Base-by-base conservation (phyloP, 2,888 invertebrate species). In the Sicus ferrugineus region DNA sequence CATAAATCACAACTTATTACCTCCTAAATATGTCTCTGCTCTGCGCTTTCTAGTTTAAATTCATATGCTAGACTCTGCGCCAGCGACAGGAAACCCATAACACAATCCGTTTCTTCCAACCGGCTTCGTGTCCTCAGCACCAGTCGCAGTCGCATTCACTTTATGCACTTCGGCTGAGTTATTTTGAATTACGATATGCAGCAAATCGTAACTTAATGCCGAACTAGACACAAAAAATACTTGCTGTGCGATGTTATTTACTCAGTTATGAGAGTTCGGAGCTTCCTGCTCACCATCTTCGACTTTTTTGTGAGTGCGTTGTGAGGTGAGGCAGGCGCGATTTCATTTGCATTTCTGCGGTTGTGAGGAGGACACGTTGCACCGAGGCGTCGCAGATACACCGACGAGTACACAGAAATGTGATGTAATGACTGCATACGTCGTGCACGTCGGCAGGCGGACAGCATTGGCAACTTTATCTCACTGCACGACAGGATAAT, bases 201-300 rank as follows among this genome's bases (percentile, higher is more conserved):
- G 48, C 63, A 63, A 48, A 63, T 63, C 63, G 63, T 63, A 63
- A 63, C 46, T 62, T 46, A 26, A 26, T 26, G 28, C 42, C n/a
- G 1, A 56, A 2, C 21, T 11, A 38, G 38, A 6, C 38, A 38
- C 38, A 38, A 11, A 38, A 38, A n/a, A n/a, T 38, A 11, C 11
- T 6, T 9, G 11, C 6, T 38, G n/a, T n/a, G 42, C 42, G 54
- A 14, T 30, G 26, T 30, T n/a, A 1, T 56, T 56, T 56, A 30
- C 2, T 56, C 23, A 54, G 26, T 54, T 54, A 16, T 14, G 58
- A 21, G 28, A 21, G 23, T 4, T 14, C 21, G 4, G 16, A 26
- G 14, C 9, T 28, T 3, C 26, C 3, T 54, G 21, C 11, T 2
- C 16, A n/a, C n/a, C n/a, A n/a, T n/a, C n/a, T n/a, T n/a, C n/a